Evolutionary conservation across 2,888 invertebrate genomes (phyloP).

Genomic region (Lymantria dispar): DNA sequence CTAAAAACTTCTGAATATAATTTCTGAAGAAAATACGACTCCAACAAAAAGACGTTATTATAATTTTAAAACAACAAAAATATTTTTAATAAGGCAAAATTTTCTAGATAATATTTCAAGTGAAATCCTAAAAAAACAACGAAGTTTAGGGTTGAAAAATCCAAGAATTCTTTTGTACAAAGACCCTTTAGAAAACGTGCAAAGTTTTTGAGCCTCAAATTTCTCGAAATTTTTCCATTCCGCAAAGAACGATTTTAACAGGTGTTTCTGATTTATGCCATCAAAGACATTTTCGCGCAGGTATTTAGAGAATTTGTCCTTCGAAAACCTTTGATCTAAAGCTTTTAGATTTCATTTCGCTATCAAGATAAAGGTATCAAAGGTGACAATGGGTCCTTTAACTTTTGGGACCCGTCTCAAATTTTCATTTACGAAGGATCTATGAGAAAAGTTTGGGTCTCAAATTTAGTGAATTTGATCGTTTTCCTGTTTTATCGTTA

Average conservation of each 20-base stretch:
- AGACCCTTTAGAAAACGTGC: constrained; percentile 3
- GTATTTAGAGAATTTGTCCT: constrained; percentile 30
- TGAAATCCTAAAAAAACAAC: constrained; percentile 8
- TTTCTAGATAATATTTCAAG: not conserved
- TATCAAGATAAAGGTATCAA: constrained; percentile 26
- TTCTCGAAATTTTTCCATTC: constrained; percentile 7
- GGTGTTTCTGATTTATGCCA: constrained; percentile 30
- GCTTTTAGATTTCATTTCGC: constrained; percentile 19
- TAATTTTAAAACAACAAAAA: not conserved
- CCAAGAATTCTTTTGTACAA: constrained; percentile 3
- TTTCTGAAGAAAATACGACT: not conserved
- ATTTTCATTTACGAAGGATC: constrained; percentile 23
- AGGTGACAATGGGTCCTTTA: constrained; percentile 28
- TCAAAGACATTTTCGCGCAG: constrained; percentile 18
- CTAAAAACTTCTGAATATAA: not conserved
- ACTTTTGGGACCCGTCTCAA: constrained; percentile 21
- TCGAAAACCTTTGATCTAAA: constrained; percentile 23
- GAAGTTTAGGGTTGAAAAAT: constrained; percentile 1
- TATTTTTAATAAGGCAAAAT: not conserved
- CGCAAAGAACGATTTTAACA: constrained; percentile 13
- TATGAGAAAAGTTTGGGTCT: constrained; percentile 13
- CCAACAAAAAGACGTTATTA: not conserved
- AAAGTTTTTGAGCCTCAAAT: constrained; percentile 7
- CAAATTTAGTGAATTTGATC: constrained; percentile 13
- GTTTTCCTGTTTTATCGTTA: constrained; percentile 11